A percentile compares a stretch with the other conserved stretches of the same genome.
Conservation (phyloP, 2,113 vertebrate species). For the Ptychochromis oligacanthus region DNA sequence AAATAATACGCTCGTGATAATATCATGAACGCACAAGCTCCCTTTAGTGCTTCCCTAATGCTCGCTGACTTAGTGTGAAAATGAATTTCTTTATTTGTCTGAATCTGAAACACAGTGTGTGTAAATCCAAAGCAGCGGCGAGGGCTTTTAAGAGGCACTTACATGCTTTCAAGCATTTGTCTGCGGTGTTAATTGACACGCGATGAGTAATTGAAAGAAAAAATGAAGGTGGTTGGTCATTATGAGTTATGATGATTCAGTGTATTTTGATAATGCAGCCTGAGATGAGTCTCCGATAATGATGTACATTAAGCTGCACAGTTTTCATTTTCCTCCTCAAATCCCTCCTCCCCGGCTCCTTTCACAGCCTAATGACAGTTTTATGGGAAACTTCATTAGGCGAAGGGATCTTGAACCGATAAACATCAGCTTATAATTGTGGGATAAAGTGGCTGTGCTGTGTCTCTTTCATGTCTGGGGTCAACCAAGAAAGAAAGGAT, state of each 20-base stretch:
- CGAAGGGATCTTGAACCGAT: conserved; percentile 56
- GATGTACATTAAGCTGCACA: conserved; percentile 66
- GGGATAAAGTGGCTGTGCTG: conserved; percentile 43
- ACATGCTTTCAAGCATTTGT: conserved; percentile 12
- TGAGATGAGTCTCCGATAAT: conserved; percentile 66
- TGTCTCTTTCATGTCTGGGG: conserved; percentile 21
- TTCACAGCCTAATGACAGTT: conserved; percentile 71
- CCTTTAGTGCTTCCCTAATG: conserved; percentile 39
- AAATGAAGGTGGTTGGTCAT: conserved; percentile 54
- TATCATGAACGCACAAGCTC: conserved; percentile 21
- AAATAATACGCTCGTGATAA: conserved; percentile 34
- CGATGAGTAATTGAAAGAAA: conserved; percentile 56
- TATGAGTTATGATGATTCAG: conserved; percentile 70
- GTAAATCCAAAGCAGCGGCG: not conserved
- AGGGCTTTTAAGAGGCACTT: conserved; percentile 49
- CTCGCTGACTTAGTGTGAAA: conserved; percentile 25
- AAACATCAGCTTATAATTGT: conserved; percentile 66
- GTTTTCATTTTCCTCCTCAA: conserved; percentile 61
- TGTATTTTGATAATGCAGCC: conserved; percentile 71
- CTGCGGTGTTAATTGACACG: conserved; percentile 52
- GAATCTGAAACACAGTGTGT: not conserved
- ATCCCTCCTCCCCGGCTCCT: not conserved
- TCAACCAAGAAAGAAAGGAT: conserved; percentile 14
- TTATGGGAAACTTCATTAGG: conserved; percentile 78
- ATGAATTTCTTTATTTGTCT: conserved; percentile 46